Conservation (phyloP, 1,140 invertebrate species). For the Drosophila rhopaloa region DNA sequence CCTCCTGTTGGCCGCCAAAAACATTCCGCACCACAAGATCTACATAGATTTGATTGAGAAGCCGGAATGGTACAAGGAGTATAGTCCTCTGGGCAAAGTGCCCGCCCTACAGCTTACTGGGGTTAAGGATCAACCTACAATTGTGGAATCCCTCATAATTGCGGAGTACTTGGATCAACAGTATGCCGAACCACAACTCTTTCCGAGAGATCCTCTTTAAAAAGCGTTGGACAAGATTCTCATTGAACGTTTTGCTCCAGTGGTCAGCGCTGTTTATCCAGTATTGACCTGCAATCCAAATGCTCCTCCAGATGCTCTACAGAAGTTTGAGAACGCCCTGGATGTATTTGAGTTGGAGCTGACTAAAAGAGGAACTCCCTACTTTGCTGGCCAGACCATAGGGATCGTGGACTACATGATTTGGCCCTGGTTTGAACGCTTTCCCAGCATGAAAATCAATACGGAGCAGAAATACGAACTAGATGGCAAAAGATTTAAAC, state of each 20-base stretch:
- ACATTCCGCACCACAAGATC: slow-evolving; percentile 93
- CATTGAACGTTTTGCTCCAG: slow-evolving; percentile 87
- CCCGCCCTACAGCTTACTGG: slow-evolving; percentile 90
- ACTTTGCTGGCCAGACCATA: slow-evolving; percentile 89
- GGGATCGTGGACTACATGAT: slow-evolving; percentile 95
- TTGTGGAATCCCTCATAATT: slow-evolving; percentile 93
- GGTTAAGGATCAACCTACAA: slow-evolving; percentile 85
- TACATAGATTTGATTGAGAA: slow-evolving; percentile 93
- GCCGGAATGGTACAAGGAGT: slow-evolving; percentile 91
- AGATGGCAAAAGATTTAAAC: slow-evolving; percentile 72
- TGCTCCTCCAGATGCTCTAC: slow-evolving; percentile 58
- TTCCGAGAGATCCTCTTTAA: slow-evolving; percentile 89
- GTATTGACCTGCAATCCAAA: slow-evolving; percentile 56
- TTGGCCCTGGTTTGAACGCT: slow-evolving; percentile 94
- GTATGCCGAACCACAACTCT: slow-evolving; percentile 88
- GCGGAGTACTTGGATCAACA: slow-evolving; percentile 94
- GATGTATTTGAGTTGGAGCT: slow-evolving; percentile 89
- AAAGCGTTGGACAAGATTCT: slow-evolving; percentile 92
- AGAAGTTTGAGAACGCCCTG: slow-evolving; percentile 85
- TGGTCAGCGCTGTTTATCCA: slow-evolving; percentile 65
- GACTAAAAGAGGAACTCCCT: slow-evolving; percentile 85
- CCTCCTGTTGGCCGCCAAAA: slow-evolving; percentile 92
- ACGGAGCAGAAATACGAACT: slow-evolving; percentile 65
- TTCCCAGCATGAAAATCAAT: slow-evolving; percentile 61
- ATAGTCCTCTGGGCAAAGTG: slow-evolving; percentile 91